Percentiles rank a stretch among this genome's conserved stretches.
phyloP scores from a whole-genome alignment of 2,797 vertebrate species.

The Amblyopsis hoosieri region DNA sequence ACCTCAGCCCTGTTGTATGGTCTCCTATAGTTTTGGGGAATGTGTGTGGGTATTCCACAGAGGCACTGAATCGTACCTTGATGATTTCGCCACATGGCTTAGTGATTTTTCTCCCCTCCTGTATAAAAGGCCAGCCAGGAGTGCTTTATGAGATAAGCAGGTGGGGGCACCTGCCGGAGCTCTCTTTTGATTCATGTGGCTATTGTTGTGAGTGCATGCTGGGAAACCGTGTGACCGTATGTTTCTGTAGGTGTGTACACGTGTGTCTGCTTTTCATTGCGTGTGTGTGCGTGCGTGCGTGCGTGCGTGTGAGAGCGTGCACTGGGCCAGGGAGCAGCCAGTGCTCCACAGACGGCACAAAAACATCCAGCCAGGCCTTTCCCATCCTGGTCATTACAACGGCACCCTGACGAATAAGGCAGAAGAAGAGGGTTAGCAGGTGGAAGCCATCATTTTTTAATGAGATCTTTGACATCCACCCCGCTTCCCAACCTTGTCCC shows the following conservation, averaged over 20 bases:
- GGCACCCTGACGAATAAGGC: slow-evolving; percentile 52
- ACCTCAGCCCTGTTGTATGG: slow-evolving; percentile 49
- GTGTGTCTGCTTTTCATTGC: too few relatives aligned
- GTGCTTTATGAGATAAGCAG: slow-evolving; percentile 48
- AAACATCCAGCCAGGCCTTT: slow-evolving; percentile 41
- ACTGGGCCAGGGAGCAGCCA: slow-evolving; percentile 7
- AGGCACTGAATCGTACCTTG: slow-evolving; percentile 35
- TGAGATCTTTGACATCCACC: slow-evolving; percentile 72
- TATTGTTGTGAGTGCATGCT: slow-evolving; percentile 20
- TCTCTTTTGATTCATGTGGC: slow-evolving; percentile 51
- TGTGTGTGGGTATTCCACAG: slow-evolving; percentile 38
- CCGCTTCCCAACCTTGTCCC: slow-evolving; percentile 43
- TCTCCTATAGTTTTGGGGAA: neutral
- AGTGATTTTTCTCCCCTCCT: slow-evolving; percentile 22
- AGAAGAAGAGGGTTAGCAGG: slow-evolving; percentile 60
- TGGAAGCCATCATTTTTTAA: slow-evolving; percentile 76
- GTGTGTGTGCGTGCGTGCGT: slow-evolving; percentile 11
- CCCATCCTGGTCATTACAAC: slow-evolving; percentile 63
- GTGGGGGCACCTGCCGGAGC: slow-evolving; percentile 40
- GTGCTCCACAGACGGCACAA: neutral
- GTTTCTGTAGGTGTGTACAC: neutral
- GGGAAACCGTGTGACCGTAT: slow-evolving; percentile 7
- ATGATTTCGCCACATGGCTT: slow-evolving; percentile 53
- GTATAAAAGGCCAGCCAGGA: slow-evolving; percentile 37
- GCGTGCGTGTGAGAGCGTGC: slow-evolving; percentile 11